Evolutionary conservation across 2,797 vertebrate species (phyloP), one percentile per base, ranked within the genome.

Genomic region (Scolopax bukidnonensis): DNA sequence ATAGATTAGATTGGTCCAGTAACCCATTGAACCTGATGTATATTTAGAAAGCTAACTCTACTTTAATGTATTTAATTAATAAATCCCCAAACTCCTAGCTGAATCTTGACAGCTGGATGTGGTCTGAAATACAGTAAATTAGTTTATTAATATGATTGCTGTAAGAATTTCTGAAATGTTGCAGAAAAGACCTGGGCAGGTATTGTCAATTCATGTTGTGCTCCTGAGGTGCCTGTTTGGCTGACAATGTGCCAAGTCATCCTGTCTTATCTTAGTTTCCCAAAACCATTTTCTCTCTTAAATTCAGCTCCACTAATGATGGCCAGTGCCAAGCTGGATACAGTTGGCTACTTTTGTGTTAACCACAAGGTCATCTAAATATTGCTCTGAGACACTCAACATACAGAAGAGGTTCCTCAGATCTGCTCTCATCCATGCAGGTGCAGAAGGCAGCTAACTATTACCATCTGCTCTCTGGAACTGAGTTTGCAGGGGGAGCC

Each of bases 401-500:
- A 6, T 60, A 56, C 61, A 83, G 71, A 70, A 90, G 80, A 93
- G 50, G 78, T 84, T 95, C 84, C 87, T 97, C 77, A 85, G 91
- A 75, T 84, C 87, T 95, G 61, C 75, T 94, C 45, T 94, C 90
- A 94, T 92, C 71, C 86, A 11, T 95, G 92, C 92, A 96, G 95
- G 91, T 96, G 92, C 95, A 96, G 92, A 94, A 96, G 89, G 95
- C 84, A 92, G 61, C 90, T 94, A 95, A 96, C 76, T 91, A 59
- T 84, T 94, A 84, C 95, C 96, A 96, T 96, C 95, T 97, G 97
- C 65, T 89, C 83, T 59, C 74, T 95, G 93, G 89, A 95, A 80
- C 25, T 33, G 17, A 7, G 5, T 93, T 95, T 90, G 45, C 64
- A 75, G 78, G 36, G 30, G 12, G 11, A 94, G 90, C 88, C 91